Conservation (phyloP, 2,113 vertebrate species). For the Scalopus aquaticus region DNA sequence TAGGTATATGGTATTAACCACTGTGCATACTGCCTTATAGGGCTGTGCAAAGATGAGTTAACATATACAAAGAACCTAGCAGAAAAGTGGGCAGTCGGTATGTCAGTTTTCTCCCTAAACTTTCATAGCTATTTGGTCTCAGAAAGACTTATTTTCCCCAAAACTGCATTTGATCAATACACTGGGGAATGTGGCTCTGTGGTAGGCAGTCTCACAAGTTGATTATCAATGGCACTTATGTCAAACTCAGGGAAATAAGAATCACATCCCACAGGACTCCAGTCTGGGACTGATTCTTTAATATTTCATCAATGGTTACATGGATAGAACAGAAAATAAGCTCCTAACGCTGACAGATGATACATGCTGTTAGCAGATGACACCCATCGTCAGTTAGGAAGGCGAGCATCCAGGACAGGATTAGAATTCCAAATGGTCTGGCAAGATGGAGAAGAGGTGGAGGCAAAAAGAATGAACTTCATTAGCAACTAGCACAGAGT, state of each 20-base stretch:
- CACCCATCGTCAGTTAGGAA: slow-evolving; percentile 79
- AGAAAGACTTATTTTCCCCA: neutral
- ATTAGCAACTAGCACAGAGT: slow-evolving; percentile 70
- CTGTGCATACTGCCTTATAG: neutral
- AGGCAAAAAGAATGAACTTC: slow-evolving; percentile 74
- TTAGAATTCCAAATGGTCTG: slow-evolving; percentile 83
- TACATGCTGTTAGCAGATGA: slow-evolving; percentile 81
- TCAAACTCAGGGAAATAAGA: slow-evolving; percentile 33
- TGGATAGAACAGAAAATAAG: slow-evolving; percentile 78
- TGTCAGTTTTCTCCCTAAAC: neutral
- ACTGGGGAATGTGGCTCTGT: neutral
- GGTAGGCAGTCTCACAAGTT: slow-evolving; percentile 8
- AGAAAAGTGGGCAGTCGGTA: slow-evolving; percentile 19
- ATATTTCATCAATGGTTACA: slow-evolving; percentile 81
- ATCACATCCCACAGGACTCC: slow-evolving; percentile 34
- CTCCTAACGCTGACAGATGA: slow-evolving; percentile 80
- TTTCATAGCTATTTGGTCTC: slow-evolving; percentile 6
- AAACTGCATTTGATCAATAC: neutral
- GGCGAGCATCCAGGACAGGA: slow-evolving; percentile 82
- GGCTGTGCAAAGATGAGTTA: neutral
- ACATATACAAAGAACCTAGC: neutral
- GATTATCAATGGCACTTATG: neutral
- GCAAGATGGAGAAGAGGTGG: slow-evolving; percentile 81
- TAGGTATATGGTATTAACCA: neutral
- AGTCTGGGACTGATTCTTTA: slow-evolving; percentile 67